Evolutionary conservation across 2,797 vertebrate species (phyloP), one percentile per base, ranked within the genome.

Genomic region (Phataginus tricuspis): DNA sequence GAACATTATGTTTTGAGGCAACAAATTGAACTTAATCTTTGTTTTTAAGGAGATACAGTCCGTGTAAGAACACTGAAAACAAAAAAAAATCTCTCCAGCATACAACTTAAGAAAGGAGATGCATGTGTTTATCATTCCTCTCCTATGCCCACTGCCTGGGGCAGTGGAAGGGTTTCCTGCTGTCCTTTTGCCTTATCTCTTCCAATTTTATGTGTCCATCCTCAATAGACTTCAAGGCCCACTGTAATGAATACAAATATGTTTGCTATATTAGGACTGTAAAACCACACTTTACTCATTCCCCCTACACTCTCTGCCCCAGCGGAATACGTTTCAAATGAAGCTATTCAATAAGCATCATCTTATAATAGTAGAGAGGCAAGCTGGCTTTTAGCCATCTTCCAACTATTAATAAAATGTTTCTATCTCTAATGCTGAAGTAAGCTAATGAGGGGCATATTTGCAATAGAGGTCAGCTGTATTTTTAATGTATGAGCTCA

Each of bases 161-260:
- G 95, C 97, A 97, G 79, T 96, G 80, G 80, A 96, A 80, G 96
- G 79, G 27, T 89, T 90, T 97, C 96, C 64, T 96, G 95, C 75
- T 90, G 55, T 97, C 39, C 69, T 77, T 96, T 98, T 95, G 29
- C 63, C 90, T 97, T 98, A 92, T 98, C 97, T 97, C 95, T 97
- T 93, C 96, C 91, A 97, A 71, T 97, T 97, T 98, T 97, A 95
- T 97, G 97, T 91, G 87, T 61, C 53, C 14, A 18, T 82, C 82
- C 96, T 95, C 96, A 98, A 89, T 96, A 97, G 89, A 93, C 97
- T 98, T 97, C 97, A 98, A 97, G 89, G 59, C 49, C 92, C 75
- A 72, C 95, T 97, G 95, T 97, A 98, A 97, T 97, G 97, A 98
- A 98, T 98, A 98, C 97, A 98, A 98, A 98, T 98, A 92, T 79